Percentiles rank a stretch among this genome's conserved stretches.
These are phyloP conservation scores for Argyrosomus regius DNA, from an alignment of 2,797 vertebrate genomes.

Conservation along the genomic window DNA sequence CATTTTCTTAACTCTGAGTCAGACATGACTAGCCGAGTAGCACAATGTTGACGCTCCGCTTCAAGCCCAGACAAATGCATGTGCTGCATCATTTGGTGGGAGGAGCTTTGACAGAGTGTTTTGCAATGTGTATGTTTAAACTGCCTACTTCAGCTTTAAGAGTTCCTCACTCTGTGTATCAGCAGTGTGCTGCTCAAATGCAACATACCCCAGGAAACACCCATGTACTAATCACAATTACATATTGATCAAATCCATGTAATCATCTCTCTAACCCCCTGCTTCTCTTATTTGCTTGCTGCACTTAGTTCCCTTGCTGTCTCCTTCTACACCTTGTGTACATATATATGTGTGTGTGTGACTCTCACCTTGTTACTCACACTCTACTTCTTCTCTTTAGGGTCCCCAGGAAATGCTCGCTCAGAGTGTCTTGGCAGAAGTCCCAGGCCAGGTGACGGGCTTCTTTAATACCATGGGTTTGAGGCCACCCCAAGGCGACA, in stretches of 20 bases:
- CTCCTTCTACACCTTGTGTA: not conserved
- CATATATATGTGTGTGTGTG: too few species aligned
- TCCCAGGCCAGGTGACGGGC: slow-evolving; percentile 92
- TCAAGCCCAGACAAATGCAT: too few species aligned
- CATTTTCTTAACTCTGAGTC: too few species aligned
- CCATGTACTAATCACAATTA: not conserved
- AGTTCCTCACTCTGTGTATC: not conserved
- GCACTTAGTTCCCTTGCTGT: not conserved
- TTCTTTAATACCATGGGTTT: slow-evolving; percentile 91
- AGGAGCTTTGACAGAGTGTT: too few species aligned
- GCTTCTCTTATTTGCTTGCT: not conserved
- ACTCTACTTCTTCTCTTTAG: slow-evolving; percentile 47
- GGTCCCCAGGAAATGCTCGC: slow-evolving; percentile 90
- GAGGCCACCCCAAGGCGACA: slow-evolving; percentile 82
- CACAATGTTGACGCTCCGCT: too few species aligned
- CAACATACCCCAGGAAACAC: not conserved
- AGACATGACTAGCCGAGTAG: too few species aligned
- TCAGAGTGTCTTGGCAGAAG: slow-evolving; percentile 92
- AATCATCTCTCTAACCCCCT: not conserved
- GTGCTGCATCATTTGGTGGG: too few species aligned
- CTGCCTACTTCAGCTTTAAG: not conserved
- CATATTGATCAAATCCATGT: not conserved
- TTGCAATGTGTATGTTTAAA: too few species aligned
- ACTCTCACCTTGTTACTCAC: not conserved
- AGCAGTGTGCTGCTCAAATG: not conserved